phyloP scores from a whole-genome alignment of 2,113 vertebrate species.

The Antechinus stuartii region DNA sequence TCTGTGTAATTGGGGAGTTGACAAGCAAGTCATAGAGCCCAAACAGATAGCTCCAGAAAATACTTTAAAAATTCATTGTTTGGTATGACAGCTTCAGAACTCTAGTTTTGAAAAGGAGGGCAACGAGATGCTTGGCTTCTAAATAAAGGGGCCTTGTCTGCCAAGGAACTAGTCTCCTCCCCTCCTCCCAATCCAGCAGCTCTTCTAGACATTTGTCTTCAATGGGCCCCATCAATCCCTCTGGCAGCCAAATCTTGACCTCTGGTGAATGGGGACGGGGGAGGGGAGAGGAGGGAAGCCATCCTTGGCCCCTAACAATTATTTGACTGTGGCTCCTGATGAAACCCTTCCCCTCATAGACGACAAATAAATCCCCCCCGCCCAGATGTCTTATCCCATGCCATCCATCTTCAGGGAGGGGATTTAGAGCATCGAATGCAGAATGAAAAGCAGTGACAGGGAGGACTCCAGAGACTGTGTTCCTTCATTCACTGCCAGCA shows the following conservation, averaged over 20 bases:
- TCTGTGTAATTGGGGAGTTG: not conserved
- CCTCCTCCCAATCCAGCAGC: not conserved
- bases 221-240: conserved; percentile 28
- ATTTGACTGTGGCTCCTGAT: not conserved
- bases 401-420: not conserved
- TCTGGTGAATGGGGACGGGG: not conserved
- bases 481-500: conserved; percentile 14
- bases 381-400: not conserved
- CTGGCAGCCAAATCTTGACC: not conserved
- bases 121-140: not conserved
- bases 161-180: not conserved
- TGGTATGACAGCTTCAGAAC: conserved; percentile 18
- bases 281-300: not conserved
- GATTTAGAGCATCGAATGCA: not conserved
- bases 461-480: not conserved
- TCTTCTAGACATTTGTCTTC: not conserved
- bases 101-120: not conserved
- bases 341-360: conserved; percentile 9
- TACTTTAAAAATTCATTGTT: conserved; percentile 9
- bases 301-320: not conserved
- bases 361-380: not conserved
- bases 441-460: not conserved
- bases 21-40: not conserved
- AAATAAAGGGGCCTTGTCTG: not conserved
- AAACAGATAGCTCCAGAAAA: conserved; percentile 4